Percentiles rank a stretch among this genome's conserved stretches.
Conservation (phyloP, 92 coral and sea anemone species). For the Blastomussa wellsi region DNA sequence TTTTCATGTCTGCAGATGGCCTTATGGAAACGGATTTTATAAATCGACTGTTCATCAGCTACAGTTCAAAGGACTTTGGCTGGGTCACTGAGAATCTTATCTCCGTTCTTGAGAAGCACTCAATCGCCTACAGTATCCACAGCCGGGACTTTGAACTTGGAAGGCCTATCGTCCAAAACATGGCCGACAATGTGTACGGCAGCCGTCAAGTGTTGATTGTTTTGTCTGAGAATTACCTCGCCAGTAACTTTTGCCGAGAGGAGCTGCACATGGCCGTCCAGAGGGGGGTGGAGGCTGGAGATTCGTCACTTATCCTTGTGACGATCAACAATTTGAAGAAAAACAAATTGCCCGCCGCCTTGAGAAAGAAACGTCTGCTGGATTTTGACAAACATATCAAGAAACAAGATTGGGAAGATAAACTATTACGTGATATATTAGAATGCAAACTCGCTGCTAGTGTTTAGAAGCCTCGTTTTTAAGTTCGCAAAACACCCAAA, state of each 20-base stretch:
- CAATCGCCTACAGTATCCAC: slow-evolving; percentile 45
- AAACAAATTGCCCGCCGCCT: slow-evolving; percentile 34
- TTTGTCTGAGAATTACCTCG: no score
- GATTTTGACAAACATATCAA: slow-evolving; percentile 42
- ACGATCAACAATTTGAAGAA: slow-evolving; percentile 41
- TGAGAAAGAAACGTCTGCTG: slow-evolving; percentile 39
- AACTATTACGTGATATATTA: slow-evolving; percentile 10
- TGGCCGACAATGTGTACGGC: slow-evolving; percentile 59
- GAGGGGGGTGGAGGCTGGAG: slow-evolving; percentile 28
- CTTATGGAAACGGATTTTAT: neutral
- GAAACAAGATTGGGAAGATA: slow-evolving; percentile 48
- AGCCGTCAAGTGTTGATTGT: slow-evolving; percentile 43
- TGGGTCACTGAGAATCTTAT: slow-evolving; percentile 50
- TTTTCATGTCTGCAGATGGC: neutral
- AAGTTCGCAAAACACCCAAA: neutral
- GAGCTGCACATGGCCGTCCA: slow-evolving; percentile 57
- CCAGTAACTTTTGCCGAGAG: no score
- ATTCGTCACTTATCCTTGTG: slow-evolving; percentile 40
- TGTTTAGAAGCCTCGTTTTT: neutral
- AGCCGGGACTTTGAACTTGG: slow-evolving; percentile 64
- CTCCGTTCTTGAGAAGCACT: slow-evolving; percentile 43
- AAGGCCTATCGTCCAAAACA: slow-evolving; percentile 49
- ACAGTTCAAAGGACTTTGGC: slow-evolving; percentile 44
- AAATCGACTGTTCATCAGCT: slow-evolving; percentile 41
- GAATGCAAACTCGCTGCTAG: neutral